Evolutionary conservation across 2,797 vertebrate species (phyloP).

Genomic region (Leptatherina wallacei): DNA sequence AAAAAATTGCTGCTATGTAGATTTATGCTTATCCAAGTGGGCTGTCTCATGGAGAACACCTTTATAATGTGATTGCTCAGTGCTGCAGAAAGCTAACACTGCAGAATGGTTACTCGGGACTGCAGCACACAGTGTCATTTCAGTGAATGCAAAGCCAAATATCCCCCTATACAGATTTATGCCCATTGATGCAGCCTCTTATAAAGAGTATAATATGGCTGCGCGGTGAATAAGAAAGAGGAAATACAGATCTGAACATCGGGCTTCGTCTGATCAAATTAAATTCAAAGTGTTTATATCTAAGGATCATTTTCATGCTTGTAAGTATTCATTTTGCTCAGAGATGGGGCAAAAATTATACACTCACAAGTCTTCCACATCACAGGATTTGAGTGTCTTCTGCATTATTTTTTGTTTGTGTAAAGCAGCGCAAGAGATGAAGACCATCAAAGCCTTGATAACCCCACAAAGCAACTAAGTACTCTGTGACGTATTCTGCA

Average conservation of each 20-base stretch:
- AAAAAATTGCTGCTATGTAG: conserved; percentile 46
- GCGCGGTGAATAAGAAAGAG: neutral
- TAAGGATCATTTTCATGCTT: neutral
- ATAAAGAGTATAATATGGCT: conserved; percentile 20
- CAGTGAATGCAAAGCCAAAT: conserved; percentile 39
- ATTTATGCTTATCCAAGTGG: conserved; percentile 63
- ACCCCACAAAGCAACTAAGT: no score
- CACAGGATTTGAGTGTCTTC: no score
- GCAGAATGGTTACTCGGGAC: conserved; percentile 55
- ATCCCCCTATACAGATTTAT: conserved; percentile 29
- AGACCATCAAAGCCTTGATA: no score
- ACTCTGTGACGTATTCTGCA: no score
- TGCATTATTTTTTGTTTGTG: no score
- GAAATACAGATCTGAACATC: conserved; percentile 9
- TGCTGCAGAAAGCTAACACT: conserved; percentile 60
- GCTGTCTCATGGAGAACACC: conserved; percentile 55
- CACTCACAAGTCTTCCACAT: no score
- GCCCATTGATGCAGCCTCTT: conserved; percentile 33
- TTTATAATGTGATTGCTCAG: conserved; percentile 63
- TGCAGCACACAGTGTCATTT: conserved; percentile 32
- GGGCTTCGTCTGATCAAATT: neutral
- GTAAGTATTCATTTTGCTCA: no score
- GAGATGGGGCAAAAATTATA: neutral
- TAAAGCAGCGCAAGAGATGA: no score
- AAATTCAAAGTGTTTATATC: neutral